phyloP scores from a whole-genome alignment of 2,797 vertebrate genomes.

The Enteromius viviparus region DNA sequence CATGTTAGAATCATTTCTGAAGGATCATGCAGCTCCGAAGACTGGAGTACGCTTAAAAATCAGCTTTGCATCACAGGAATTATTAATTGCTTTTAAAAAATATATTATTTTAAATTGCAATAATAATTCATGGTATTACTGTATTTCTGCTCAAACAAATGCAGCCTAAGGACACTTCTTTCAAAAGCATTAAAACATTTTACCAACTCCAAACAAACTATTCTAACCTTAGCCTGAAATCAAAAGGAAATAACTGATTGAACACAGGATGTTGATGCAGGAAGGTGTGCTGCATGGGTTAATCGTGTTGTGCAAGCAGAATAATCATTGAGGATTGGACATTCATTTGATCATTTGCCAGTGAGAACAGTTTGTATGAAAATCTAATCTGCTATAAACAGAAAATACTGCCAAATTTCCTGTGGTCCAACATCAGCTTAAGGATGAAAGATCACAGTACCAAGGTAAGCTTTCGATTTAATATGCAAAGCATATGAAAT shows the following conservation, averaged over 20 bases:
- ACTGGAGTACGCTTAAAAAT: background rate
- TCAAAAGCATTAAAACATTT: background rate
- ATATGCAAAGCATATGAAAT: background rate
- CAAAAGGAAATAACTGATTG: background rate
- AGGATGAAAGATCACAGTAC: background rate
- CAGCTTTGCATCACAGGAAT: background rate
- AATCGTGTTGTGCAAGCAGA: background rate
- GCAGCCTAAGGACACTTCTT: background rate
- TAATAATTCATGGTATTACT: background rate
- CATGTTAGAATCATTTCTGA: background rate
- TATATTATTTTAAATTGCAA: background rate
- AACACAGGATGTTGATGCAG: background rate
- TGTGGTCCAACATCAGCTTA: background rate
- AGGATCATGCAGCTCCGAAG: background rate
- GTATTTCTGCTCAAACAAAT: background rate
- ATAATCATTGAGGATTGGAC: slow-evolving; percentile 11
- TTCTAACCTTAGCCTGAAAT: background rate
- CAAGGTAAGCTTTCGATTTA: background rate
- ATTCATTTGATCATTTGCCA: background rate
- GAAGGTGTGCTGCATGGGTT: background rate
- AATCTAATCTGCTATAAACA: slow-evolving; percentile 7
- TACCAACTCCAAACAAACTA: background rate
- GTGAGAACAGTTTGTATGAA: slow-evolving; percentile 1
- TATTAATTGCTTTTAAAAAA: background rate
- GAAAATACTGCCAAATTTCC: slow-evolving; percentile 3